These are phyloP conservation scores for Oryzaephilus surinamensis DNA, from an alignment of 1,140 invertebrate genomes.

Conservation along the genomic window DNA sequence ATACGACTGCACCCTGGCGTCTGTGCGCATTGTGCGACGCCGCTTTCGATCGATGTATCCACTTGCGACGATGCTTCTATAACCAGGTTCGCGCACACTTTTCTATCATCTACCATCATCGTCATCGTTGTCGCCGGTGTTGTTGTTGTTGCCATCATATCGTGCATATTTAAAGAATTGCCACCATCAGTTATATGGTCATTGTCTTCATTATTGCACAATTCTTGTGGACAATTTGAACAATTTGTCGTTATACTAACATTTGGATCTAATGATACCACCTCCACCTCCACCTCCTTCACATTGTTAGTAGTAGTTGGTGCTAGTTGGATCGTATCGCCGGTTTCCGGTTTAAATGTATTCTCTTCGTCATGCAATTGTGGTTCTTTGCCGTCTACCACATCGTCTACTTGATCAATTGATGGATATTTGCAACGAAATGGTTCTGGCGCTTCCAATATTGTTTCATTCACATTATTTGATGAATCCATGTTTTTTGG, in stretches of 20 bases:
- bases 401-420: conserved; percentile 1
- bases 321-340: conserved; percentile 8
- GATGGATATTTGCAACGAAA: conserved; percentile 1
- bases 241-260: no score
- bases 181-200: neutral
- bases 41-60: conserved; percentile 27
- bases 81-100: neutral
- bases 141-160: neutral
- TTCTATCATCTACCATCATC: neutral
- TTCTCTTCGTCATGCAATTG: conserved; percentile 7
- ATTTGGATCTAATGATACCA: no score
- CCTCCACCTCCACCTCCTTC: no score
- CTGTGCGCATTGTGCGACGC: conserved; percentile 26
- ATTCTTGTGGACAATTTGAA: no score
- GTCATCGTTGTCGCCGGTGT: neutral
- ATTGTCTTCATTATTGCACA: no score
- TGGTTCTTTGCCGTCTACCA: conserved; percentile 5
- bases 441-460: conserved; percentile 8
- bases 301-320: no score
- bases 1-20: conserved; percentile 32
- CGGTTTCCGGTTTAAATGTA: conserved; percentile 7
- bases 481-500: no score
- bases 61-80: conserved; percentile 1
- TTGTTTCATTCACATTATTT: neutral
- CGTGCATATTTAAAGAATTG: neutral